Conservation (phyloP, 1,140 invertebrate species). For the Dendrolimus punctatus region DNA sequence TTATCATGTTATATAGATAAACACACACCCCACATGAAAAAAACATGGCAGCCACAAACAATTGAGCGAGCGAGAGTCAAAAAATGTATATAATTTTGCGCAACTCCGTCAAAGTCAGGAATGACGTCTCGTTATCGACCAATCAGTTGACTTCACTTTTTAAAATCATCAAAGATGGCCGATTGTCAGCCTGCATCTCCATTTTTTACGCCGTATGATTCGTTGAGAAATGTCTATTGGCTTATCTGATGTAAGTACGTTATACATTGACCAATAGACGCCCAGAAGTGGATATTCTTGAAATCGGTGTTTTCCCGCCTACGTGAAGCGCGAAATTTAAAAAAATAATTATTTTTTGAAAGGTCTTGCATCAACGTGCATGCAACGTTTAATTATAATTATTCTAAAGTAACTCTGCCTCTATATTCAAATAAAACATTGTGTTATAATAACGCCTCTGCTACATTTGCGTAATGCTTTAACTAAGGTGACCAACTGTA, state of each 20-base stretch:
- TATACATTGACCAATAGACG: constrained; percentile 19
- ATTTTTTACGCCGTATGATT: constrained; percentile 36
- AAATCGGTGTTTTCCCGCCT: constrained; percentile 27
- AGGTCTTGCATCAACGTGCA: not conserved
- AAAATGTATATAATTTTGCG: constrained; percentile 59
- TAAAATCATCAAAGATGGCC: constrained; percentile 56
- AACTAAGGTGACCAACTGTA: too few species aligned
- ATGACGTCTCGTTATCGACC: constrained; percentile 56
- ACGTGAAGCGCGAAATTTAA: constrained; percentile 20
- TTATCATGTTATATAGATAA: constrained; percentile 65
- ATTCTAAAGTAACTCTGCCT: too few species aligned
- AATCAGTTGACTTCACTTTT: constrained; percentile 47
- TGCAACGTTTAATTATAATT: too few species aligned
- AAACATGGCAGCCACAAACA: constrained; percentile 65
- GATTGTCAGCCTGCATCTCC: constrained; percentile 35
- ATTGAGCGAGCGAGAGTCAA: constrained; percentile 60
- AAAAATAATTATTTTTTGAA: constrained; percentile 7
- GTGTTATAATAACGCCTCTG: too few species aligned
- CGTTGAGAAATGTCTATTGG: constrained; percentile 40
- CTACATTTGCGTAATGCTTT: too few species aligned
- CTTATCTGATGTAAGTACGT: constrained; percentile 3
- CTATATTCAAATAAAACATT: too few species aligned
- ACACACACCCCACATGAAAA: constrained; percentile 70
- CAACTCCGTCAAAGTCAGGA: constrained; percentile 62
- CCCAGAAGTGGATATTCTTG: constrained; percentile 8